Evolutionary conservation across 2,113 vertebrate species (phyloP).

Genomic region (Chionodraco myersi): DNA sequence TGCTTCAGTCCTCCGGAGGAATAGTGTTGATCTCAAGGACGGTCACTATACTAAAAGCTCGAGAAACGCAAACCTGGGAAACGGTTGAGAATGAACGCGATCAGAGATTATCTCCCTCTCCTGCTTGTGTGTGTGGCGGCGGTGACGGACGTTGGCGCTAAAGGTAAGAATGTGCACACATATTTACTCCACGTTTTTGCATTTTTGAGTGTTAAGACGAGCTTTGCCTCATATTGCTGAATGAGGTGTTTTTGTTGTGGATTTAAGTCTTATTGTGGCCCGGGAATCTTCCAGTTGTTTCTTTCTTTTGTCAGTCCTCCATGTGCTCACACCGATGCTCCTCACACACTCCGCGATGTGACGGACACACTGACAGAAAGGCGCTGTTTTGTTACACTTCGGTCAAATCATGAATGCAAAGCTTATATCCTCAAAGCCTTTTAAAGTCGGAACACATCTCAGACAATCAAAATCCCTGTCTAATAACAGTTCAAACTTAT

Average conservation of each 20-base stretch:
- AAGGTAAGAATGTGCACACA: constrained; percentile 70
- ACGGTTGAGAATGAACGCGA: constrained; percentile 58
- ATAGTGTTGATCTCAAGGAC: constrained; percentile 78
- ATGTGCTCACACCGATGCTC: constrained; percentile 34
- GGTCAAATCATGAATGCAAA: neutral
- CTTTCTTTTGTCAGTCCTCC: constrained; percentile 30
- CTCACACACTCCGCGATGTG: neutral
- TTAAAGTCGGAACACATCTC: constrained; percentile 15
- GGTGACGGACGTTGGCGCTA: constrained; percentile 42
- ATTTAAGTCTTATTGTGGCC: constrained; percentile 3
- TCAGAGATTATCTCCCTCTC: constrained; percentile 53
- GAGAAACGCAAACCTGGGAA: constrained; percentile 40
- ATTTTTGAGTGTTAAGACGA: neutral
- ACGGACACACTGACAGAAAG: neutral
- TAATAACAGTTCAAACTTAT: constrained; percentile 12
- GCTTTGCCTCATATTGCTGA: neutral
- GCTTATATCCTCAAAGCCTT: neutral
- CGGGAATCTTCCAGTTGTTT: constrained; percentile 4
- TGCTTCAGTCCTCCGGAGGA: constrained; percentile 46
- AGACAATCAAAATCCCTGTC: neutral
- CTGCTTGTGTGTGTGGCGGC: constrained; percentile 59
- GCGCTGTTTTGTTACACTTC: neutral
- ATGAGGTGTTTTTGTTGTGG: constrained; percentile 11
- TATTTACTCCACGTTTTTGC: constrained; percentile 4
- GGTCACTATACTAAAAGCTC: constrained; percentile 37